Evolutionary conservation across 2,888 invertebrate genomes (phyloP), one percentile per base, ranked within the genome.

Genomic region (Nephrotoma appendiculata): DNA sequence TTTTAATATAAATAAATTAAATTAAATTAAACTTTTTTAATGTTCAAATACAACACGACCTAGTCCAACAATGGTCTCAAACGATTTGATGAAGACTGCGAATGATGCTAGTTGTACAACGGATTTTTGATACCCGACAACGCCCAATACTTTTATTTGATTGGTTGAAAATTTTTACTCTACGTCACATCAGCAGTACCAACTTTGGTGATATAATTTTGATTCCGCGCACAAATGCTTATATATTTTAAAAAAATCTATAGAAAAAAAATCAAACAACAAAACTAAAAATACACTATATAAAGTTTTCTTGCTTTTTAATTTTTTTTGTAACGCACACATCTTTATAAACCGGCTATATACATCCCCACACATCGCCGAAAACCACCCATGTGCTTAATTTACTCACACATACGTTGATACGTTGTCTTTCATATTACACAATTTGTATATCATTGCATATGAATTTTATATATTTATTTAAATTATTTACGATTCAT

Each of bases 41-140:
- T 83, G 71, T 86, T 87, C 87, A 86, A 87, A 85, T 85, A 85
- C 19, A 52, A 15, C 86, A 87, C 87, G 87, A 87, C 88, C 87
- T 86, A 52, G 83, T 87, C 87, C 88, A 87, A 87, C 87, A 86
- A 88, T 87, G 86, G 86, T 87, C 87, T 87, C 87, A 86, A 85
- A 87, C 87, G 87, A 88, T 88, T 87, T 88, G 88, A 88, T 88
- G 88, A 88, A 87, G 87, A 87, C 87, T 87, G 87, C 87, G 86
- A 88, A 57, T 31, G 52, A 48, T 89, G 88, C 87, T 87, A 88
- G 88, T 88, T 87, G 88, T 87, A 88, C 89, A 89, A 89, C 89
- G 89, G 89, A 88, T 88, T 89, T 89, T 89, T 89, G 89, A 89
- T 88, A 88, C 86, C 88, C 89, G 89, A 88, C 89, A 88, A 89